Base-by-base conservation (phyloP, 2,113 vertebrate species). In the Xiphophorus hellerii region DNA sequence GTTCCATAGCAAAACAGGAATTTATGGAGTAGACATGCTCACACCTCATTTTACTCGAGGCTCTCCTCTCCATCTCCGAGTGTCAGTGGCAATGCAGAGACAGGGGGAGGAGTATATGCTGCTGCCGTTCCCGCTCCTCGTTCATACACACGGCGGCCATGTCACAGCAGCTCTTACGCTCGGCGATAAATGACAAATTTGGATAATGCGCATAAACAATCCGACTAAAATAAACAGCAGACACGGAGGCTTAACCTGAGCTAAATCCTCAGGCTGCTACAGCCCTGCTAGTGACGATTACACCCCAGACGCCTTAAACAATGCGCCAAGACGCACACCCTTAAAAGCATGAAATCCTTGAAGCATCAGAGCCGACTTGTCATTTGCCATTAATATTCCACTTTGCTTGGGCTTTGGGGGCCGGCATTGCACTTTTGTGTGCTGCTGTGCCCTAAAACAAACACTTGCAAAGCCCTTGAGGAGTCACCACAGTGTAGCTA, bases 351-450 rank as follows among this genome's bases (percentile, higher is more conserved):
- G 90, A 93, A 93, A 94, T 94, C 91, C 91, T 90, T 85, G 86
- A 89, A 90, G 93, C 92, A 89, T 92, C 92, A 87, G 88, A 79
- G 88, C 78, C 72, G 74, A 84, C 88, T 89, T 94, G 94, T 94
- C 94, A 92, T 94, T 92, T 89, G 83, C 81, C 85, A 92, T 94
- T 94, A 94, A 93, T 93, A 93, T 93, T 93, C 91, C 72, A 77
- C 85, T 89, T 87, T 86, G 88, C 87, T 82, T 86, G 87, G 79
- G 90, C 88, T 89, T 84, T 77, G 80, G 90, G 88, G 87, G 84
- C 64, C 62, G 28, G 72, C 62, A 42, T 77, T 86, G 78, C 90
- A 90, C 87, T 88, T 84, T 79, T 85, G 86, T 80, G 81, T 85
- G 85, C 79, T 64, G 71, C 84, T 66, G 82, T 91, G 89, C 91